phyloP scores from a whole-genome alignment of 2,797 vertebrate species.

The Pseudocheirus occidentalis region DNA sequence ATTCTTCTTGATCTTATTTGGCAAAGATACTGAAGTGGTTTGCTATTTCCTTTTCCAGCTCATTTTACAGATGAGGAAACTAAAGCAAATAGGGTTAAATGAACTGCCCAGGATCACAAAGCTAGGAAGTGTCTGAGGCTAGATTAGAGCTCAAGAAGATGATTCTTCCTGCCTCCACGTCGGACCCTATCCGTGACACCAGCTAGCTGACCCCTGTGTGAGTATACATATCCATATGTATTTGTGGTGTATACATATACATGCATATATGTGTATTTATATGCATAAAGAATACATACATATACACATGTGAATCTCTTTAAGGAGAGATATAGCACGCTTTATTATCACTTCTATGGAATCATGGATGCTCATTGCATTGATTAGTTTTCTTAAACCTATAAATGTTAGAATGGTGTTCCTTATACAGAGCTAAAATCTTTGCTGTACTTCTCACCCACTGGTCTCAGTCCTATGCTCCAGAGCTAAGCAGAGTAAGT shows the following conservation, averaged over 20 bases:
- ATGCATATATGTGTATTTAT: too few species aligned
- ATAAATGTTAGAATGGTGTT: neutral
- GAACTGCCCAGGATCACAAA: constrained; percentile 11
- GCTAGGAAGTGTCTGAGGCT: neutral
- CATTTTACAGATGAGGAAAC: neutral
- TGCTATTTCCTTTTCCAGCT: too few species aligned
- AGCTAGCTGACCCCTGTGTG: neutral
- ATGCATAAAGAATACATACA: too few species aligned
- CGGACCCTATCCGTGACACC: neutral
- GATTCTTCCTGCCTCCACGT: neutral
- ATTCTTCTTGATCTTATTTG: too few species aligned
- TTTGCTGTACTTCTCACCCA: neutral
- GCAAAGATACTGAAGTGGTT: too few species aligned
- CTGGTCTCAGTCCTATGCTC: neutral
- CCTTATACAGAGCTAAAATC: neutral
- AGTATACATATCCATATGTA: too few species aligned
- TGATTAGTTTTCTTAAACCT: neutral
- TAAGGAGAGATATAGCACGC: neutral
- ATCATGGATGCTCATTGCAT: neutral
- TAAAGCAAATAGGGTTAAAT: neutral
- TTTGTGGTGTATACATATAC: too few species aligned
- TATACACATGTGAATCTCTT: neutral
- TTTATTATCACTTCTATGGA: neutral
- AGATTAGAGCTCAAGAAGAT: neutral
- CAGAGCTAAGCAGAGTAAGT: neutral